Base-by-base conservation (phyloP, 2,888 invertebrate species). In the Ectropis crepuscularia region DNA sequence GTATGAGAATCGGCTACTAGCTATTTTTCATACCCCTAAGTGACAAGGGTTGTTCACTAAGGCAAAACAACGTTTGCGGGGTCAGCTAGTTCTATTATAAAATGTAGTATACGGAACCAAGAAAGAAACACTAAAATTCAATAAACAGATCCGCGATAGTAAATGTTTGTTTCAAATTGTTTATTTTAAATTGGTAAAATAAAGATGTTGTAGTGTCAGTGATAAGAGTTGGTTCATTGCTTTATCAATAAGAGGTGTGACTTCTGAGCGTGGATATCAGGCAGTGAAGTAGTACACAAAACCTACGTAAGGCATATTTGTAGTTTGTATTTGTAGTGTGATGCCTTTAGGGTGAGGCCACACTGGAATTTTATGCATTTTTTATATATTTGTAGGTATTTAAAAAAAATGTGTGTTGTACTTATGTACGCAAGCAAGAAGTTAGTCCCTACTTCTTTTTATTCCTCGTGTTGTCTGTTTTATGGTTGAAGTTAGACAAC, bases 241-340 rank as follows among this genome's bases (percentile, higher is more conserved):
- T 36, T 11, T 53, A 53, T 53, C 53, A 46, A 55, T 46, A 37
- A 28, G 38, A 57, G 48, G 57, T 12, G 42, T 49, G 41, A 49
- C 57, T 49, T 57, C 6, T 37, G 12, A 48, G 48, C 48, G 47
- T 57, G 48, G 7, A 6, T 41, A 49, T 57, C 49, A 57, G 45
- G 45, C 12, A 28, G 38, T 11, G 10, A 8, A n/a, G 36, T 43
- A 11, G 12, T 11, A 46, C 9, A 11, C 16, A 46, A 46, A 50
- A 46, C 38, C 46, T 43, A 5, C 11, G 54, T 16, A 38, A 54
- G 11, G 12, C 6, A 38, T 54, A 38, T 54, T 54, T 53, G 37
- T 43, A n/a, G n/a, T n/a, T n/a, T n/a, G n/a, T n/a, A n/a, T n/a
- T n/a, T 45, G 8, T 16, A 8, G 2, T 6, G 45, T 53, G 36